phyloP scores from a whole-genome alignment of 2,113 vertebrate species.

The Carlito syrichta region DNA sequence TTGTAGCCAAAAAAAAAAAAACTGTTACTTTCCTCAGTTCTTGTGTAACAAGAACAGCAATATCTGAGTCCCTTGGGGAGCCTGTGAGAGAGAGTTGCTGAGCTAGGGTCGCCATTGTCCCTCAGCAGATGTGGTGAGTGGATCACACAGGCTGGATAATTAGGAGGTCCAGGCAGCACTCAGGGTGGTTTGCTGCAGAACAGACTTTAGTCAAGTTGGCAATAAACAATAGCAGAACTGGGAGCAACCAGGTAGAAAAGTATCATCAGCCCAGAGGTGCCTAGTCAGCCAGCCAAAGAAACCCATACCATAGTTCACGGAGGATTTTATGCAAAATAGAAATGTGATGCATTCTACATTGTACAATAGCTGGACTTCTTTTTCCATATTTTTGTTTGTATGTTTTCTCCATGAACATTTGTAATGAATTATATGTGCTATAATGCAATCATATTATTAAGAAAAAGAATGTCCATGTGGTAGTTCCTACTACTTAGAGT shows the following conservation, averaged over 20 bases:
- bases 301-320: background rate
- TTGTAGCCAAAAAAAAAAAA: background rate
- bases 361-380: background rate
- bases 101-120: background rate
- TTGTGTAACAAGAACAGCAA: background rate
- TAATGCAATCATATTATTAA: background rate
- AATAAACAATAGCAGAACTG: background rate
- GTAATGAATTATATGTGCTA: background rate
- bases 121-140: background rate
- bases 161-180: background rate
- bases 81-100: background rate
- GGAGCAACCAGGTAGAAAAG: background rate
- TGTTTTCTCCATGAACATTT: background rate
- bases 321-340: background rate
- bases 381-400: background rate
- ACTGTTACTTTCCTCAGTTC: background rate
- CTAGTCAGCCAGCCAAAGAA: background rate
- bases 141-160: background rate
- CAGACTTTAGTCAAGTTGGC: background rate
- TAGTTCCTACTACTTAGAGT: background rate
- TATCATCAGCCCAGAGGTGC: background rate
- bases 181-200: background rate
- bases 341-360: background rate
- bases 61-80: background rate
- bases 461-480: background rate